A percentile compares a stretch with the other conserved stretches of the same genome.
Conservation (phyloP, 2,797 vertebrate genomes). For the Poeciliopsis infans region DNA sequence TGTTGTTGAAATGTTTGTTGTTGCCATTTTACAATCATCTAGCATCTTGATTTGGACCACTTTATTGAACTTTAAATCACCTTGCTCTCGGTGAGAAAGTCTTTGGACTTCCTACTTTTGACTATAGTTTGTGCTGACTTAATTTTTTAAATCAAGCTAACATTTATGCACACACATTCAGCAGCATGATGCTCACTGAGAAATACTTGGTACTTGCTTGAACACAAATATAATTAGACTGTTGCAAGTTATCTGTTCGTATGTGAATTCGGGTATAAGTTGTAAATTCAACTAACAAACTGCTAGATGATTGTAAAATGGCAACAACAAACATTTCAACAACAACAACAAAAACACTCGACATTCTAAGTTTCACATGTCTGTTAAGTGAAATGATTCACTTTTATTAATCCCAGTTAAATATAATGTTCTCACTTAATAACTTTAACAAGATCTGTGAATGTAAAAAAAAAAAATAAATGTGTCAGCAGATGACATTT, state of each 20-base stretch:
- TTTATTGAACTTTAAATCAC: conserved; percentile 50
- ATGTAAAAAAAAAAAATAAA: conserved; percentile 19
- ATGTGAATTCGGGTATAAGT: conserved; percentile 59
- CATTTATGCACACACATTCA: conserved; percentile 76
- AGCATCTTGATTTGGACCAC: conserved; percentile 22
- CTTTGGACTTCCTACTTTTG: conserved; percentile 61
- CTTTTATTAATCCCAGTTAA: conserved; percentile 6
- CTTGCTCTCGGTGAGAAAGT: conserved; percentile 62
- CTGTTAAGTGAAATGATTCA: background rate
- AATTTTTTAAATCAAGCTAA: conserved; percentile 79
- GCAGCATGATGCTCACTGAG: conserved; percentile 72
- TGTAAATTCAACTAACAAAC: conserved; percentile 52
- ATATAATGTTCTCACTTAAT: conserved; percentile 10
- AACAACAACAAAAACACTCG: conserved; percentile 9
- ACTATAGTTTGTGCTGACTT: conserved; percentile 75
- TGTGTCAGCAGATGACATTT: conserved; percentile 17
- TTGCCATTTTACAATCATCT: conserved; percentile 26
- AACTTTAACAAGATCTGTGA: conserved; percentile 33
- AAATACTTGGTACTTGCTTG: conserved; percentile 72
- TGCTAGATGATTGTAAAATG: conserved; percentile 27
- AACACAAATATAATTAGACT: conserved; percentile 82
- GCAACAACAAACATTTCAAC: background rate
- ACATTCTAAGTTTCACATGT: conserved; percentile 9
- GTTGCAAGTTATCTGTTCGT: conserved; percentile 67
- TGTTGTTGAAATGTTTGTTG: conserved; percentile 1